Evolutionary conservation across 2,888 invertebrate species (phyloP).

Genomic region (Dromius quadrimaculatus): DNA sequence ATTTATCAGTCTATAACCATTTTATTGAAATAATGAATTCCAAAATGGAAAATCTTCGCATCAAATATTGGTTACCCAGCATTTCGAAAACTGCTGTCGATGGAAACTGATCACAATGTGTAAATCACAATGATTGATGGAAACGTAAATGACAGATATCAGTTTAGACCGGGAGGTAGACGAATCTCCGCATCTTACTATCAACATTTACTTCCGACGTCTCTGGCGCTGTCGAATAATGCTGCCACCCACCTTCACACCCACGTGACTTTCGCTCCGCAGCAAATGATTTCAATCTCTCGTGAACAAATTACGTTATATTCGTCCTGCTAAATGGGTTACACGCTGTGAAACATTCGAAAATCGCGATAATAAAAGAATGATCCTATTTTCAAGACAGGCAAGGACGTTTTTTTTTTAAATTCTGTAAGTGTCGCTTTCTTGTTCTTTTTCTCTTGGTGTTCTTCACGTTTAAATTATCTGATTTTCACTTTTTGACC

Average conservation of each 20-base stretch:
- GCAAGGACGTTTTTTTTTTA: constrained; percentile 5
- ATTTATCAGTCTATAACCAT: too few relatives aligned
- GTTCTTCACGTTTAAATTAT: constrained; percentile 32
- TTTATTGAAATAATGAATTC: too few relatives aligned
- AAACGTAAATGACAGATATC: constrained; percentile 20
- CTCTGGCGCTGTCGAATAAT: too few relatives aligned
- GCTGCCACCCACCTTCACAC: not conserved
- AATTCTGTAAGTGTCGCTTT: not conserved
- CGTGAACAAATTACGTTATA: constrained; percentile 34
- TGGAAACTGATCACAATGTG: constrained; percentile 11
- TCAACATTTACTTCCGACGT: too few relatives aligned
- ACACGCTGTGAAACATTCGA: constrained; percentile 27
- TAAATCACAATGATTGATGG: constrained; percentile 27
- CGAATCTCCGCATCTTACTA: not conserved
- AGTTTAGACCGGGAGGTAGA: not conserved
- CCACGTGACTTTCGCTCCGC: constrained; percentile 20
- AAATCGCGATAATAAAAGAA: constrained; percentile 17
- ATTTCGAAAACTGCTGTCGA: constrained; percentile 8
- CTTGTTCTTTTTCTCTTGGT: constrained; percentile 5
- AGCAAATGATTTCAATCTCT: constrained; percentile 35
- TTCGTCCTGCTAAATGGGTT: constrained; percentile 21
- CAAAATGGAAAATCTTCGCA: too few relatives aligned
- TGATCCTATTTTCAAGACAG: constrained; percentile 3
- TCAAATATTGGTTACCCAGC: constrained; percentile 2
- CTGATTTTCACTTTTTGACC: constrained; percentile 28